Percentiles rank a stretch among this genome's conserved stretches.
phyloP scores from a whole-genome alignment of 2,797 vertebrate species.

The Harpagifer antarcticus region DNA sequence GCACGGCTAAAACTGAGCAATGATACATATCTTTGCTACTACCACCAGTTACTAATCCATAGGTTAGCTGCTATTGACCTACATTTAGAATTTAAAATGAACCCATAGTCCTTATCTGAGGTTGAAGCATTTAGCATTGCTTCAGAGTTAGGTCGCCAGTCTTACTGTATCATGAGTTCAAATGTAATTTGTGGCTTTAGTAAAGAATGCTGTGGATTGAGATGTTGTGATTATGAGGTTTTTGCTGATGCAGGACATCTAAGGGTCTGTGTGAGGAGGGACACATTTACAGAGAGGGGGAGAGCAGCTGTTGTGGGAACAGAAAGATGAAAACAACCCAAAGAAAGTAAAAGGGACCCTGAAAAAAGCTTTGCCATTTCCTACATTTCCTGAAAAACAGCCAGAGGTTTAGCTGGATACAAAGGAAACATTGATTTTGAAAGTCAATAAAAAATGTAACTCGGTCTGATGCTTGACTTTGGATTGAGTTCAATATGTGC shows the following conservation, averaged over 20 bases:
- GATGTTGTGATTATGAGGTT: constrained; percentile 78
- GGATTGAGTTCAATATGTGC: constrained; percentile 34
- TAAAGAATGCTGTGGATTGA: constrained; percentile 72
- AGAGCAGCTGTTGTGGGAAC: constrained; percentile 48
- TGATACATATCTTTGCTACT: not conserved
- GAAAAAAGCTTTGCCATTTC: constrained; percentile 7
- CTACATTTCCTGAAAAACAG: constrained; percentile 11
- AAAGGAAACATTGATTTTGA: constrained; percentile 33
- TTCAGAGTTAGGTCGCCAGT: constrained; percentile 36
- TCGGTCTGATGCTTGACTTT: constrained; percentile 40
- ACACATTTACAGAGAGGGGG: constrained; percentile 44
- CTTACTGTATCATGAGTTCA: constrained; percentile 65
- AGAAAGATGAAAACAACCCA: constrained; percentile 27
- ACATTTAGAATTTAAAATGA: constrained; percentile 1
- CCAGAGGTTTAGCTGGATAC: constrained; percentile 23
- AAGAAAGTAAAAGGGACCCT: constrained; percentile 7
- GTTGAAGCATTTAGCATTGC: constrained; percentile 40
- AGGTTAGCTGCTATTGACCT: not conserved
- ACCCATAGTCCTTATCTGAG: constrained; percentile 14
- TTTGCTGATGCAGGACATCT: constrained; percentile 56
- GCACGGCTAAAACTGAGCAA: constrained; percentile 4
- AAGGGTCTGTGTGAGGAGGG: constrained; percentile 48
- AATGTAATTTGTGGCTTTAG: constrained; percentile 72
- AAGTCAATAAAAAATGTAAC: not conserved
- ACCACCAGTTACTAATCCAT: not conserved